Evolutionary conservation across 2,888 invertebrate genomes (phyloP).

Genomic region (Ennomos erosarius): DNA sequence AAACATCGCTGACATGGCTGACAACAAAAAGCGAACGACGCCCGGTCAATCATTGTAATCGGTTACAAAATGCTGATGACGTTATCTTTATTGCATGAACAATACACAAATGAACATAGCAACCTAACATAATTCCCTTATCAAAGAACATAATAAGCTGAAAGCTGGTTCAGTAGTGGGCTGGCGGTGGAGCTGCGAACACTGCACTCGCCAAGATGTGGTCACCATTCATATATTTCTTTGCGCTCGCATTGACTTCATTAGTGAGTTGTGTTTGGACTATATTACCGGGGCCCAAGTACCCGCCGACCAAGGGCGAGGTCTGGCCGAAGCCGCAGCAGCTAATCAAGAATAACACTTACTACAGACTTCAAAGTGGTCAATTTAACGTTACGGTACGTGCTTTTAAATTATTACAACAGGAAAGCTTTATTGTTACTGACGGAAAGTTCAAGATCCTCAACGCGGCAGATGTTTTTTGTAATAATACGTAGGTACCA

Average conservation of each 20-base stretch:
- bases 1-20: too few species aligned
- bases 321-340: conserved; percentile 89
- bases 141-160: too few species aligned
- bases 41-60: too few species aligned
- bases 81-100: too few species aligned
- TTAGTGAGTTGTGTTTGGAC: conserved; percentile 1
- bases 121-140: too few species aligned
- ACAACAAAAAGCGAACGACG: too few species aligned
- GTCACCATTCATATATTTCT: background rate
- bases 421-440: too few species aligned
- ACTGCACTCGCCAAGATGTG: conserved; percentile 1
- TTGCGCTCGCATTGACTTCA: background rate
- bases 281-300: conserved; percentile 73
- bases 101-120: too few species aligned
- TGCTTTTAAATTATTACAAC: background rate
- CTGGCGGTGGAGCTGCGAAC: background rate
- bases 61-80: too few species aligned
- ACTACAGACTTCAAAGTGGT: conserved; percentile 49
- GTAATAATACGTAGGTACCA: too few species aligned
- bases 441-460: too few species aligned
- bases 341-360: conserved; percentile 69
- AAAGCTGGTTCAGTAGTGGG: background rate
- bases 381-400: conserved; percentile 75
- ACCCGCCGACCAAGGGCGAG: conserved; percentile 85
- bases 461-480: too few species aligned